These are phyloP conservation scores for Ceyx margarethae DNA, from an alignment of 2,113 vertebrate species.

Conservation along the genomic window DNA sequence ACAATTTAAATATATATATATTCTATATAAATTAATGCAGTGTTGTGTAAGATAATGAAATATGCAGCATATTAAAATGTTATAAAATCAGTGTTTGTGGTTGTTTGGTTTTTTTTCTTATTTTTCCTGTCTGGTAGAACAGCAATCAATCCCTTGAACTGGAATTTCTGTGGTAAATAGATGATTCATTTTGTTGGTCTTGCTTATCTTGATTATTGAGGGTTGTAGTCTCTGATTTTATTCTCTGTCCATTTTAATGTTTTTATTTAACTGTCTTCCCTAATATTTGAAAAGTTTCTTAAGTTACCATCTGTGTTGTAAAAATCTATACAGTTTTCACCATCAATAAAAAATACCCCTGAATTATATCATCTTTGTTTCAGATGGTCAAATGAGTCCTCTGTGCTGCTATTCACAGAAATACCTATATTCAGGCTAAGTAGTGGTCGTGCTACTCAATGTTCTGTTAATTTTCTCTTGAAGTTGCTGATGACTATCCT, in stretches of 20 bases:
- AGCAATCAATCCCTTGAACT: not conserved
- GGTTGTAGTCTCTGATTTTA: not conserved
- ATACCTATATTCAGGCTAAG: not conserved
- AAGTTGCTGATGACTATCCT: too few species aligned
- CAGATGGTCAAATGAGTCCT: fast-evolving
- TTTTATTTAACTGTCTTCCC: not conserved
- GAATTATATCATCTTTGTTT: not conserved
- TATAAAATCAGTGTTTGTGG: not conserved
- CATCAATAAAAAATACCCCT: not conserved
- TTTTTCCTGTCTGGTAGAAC: not conserved
- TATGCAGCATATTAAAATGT: not conserved
- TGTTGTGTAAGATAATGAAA: not conserved
- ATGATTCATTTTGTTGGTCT: not conserved
- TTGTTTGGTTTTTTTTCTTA: too few species aligned
- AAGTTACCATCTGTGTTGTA: not conserved
- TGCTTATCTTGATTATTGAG: not conserved
- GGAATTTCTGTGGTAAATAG: not conserved
- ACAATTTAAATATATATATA: not conserved
- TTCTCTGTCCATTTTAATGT: not conserved
- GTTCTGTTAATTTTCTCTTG: not conserved
- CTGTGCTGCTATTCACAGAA: not conserved
- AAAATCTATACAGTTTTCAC: not conserved
- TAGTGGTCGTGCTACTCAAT: not conserved
- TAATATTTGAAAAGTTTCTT: not conserved
- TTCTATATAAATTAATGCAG: not conserved